phyloP scores from a whole-genome alignment of 2,113 vertebrate species.

The Perca schrenkii region DNA sequence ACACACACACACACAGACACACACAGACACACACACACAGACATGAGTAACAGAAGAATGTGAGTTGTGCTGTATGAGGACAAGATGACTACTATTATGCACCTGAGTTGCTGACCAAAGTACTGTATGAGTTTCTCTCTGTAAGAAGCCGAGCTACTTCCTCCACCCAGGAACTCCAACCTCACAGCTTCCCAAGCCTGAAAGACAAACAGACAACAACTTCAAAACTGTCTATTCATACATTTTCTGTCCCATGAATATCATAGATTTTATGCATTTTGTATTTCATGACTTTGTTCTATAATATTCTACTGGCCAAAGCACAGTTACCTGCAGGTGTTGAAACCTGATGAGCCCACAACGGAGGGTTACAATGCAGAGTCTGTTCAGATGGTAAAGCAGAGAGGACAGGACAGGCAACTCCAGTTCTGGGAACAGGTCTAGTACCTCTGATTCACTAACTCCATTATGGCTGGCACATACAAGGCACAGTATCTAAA shows the following conservation, averaged over 20 bases:
- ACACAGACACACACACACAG: neutral
- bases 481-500: slow-evolving; percentile 92
- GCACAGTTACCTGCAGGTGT: slow-evolving; percentile 90
- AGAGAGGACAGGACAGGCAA: slow-evolving; percentile 87
- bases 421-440: slow-evolving; percentile 89
- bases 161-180: slow-evolving; percentile 89
- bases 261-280: neutral
- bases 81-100: neutral
- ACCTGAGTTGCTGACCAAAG: slow-evolving; percentile 92
- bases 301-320: neutral
- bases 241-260: neutral
- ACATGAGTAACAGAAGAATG: neutral
- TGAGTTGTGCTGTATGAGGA: neutral
- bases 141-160: slow-evolving; percentile 78
- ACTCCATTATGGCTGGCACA: slow-evolving; percentile 95
- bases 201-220: slow-evolving; percentile 28
- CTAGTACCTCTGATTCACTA: slow-evolving; percentile 93
- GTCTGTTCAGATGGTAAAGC: slow-evolving; percentile 86
- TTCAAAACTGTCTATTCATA: neutral
- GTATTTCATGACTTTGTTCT: neutral
- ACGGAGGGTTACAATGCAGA: slow-evolving; percentile 88
- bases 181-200: slow-evolving; percentile 94
- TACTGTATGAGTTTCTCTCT: slow-evolving; percentile 92
- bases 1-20: neutral
- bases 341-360: slow-evolving; percentile 95